These are phyloP conservation scores for Bimastos eiseni DNA, from an alignment of 2,888 invertebrate species.

Conservation along the genomic window DNA sequence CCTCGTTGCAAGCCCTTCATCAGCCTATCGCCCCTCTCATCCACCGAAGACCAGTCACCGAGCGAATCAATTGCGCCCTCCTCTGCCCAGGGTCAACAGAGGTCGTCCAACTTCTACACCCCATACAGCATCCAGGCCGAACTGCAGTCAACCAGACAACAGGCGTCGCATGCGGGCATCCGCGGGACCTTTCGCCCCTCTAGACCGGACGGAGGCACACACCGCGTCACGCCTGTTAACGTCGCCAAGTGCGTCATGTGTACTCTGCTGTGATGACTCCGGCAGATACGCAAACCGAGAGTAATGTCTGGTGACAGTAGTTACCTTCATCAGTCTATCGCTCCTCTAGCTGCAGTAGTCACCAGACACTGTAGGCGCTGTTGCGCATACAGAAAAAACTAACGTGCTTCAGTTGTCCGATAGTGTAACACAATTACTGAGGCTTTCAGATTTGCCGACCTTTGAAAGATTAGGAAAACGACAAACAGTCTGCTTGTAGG, in stretches of 20 bases:
- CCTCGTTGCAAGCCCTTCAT: slow-evolving; percentile 43
- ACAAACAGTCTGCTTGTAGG: background rate
- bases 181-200: background rate
- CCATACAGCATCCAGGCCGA: background rate
- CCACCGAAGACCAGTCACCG: background rate
- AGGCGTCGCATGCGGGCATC: background rate
- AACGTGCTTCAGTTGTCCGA: background rate
- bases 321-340: no score
- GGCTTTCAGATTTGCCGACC: background rate
- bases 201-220: background rate
- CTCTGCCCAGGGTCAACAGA: background rate
- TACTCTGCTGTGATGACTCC: slow-evolving; percentile 48
- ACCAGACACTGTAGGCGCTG: background rate
- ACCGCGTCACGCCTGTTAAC: slow-evolving; percentile 48
- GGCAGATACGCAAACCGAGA: background rate
- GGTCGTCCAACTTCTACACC: background rate
- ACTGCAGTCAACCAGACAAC: background rate
- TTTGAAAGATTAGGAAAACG: background rate
- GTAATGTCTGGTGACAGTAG: background rate
- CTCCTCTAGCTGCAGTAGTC: no score
- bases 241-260: slow-evolving; percentile 55
- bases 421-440: background rate
- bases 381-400: background rate
- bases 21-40: slow-evolving; percentile 8
- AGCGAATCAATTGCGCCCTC: background rate